Base-by-base conservation (phyloP, 2,888 invertebrate species). In the Drosophila peninsularis region DNA sequence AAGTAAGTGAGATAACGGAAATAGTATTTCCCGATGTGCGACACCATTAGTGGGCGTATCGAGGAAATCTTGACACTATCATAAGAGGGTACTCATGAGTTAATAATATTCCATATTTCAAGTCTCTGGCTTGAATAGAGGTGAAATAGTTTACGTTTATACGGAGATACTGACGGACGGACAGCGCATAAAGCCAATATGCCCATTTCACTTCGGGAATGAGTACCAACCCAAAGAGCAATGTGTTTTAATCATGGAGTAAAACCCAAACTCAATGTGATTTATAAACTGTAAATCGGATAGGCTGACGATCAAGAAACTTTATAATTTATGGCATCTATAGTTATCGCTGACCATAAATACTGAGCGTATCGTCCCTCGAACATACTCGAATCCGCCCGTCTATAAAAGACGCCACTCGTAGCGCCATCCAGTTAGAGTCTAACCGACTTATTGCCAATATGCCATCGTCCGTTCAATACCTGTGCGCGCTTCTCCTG, bases 291-390 rank as follows among this genome's bases (percentile, higher is more conserved):
- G 49, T 54, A 68, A 62, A 50, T 65, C 61, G 54, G 44, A 49
- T 39, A 21, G 44, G 37, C 5, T n/a, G 9, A 5, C 41, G 14
- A 44, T 27, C 44, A 19, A 21, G 41, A 52, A 14, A 37, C 37
- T 17, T 13, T 42, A 21, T 17, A 27, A 60, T 56, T 77, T 58
- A 78, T 60, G n/a, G 44, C 9, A 3, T 10, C 10, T 30, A 10
- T 9, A 6, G 44, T 39, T 81, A 82, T 81, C 81, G 50, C 37
- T 7, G 10, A 47, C 50, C 67, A 66, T 82, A 82, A 82, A 82
- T 83, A 30, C 11, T 19, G 10, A 19, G 27, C n/a, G 37, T 58
- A 77, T 77, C 72, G 72, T 11, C 11, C 13, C 6, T 1, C 5
- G 19, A 10, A 11, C 11, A 3, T 10, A 19, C 21, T 24, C 19